phyloP scores from a whole-genome alignment of 1,140 invertebrate species.

The Drosophila sproati region DNA sequence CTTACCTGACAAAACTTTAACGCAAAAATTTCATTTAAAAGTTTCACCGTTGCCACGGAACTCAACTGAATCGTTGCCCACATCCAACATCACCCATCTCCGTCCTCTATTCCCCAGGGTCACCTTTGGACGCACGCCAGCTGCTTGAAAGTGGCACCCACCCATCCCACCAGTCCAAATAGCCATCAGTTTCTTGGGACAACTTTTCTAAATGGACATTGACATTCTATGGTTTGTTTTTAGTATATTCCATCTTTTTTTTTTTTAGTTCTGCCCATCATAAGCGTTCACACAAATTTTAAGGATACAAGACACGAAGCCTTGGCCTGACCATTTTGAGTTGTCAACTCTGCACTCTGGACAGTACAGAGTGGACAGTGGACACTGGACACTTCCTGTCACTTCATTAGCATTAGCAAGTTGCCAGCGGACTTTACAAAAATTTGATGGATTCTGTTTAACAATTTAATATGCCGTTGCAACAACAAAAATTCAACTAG shows the following conservation, averaged over 20 bases:
- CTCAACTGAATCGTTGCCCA: slow-evolving; percentile 5
- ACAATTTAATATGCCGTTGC: slow-evolving; percentile 22
- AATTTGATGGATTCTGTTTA: slow-evolving; percentile 15
- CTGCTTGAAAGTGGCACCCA: slow-evolving; percentile 60
- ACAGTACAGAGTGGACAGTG: not conserved
- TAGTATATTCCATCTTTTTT: slow-evolving; percentile 14
- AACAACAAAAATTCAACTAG: slow-evolving; percentile 8
- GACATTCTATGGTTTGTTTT: slow-evolving; percentile 61
- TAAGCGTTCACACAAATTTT: slow-evolving; percentile 68
- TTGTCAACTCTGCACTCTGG: slow-evolving; percentile 20
- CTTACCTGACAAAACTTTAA: slow-evolving; percentile 79
- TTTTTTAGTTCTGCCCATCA: slow-evolving; percentile 40
- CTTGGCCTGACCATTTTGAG: slow-evolving; percentile 22
- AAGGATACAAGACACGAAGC: slow-evolving; percentile 25
- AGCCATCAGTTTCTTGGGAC: slow-evolving; percentile 58
- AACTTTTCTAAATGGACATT: slow-evolving; percentile 80
- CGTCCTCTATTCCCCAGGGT: slow-evolving; percentile 8
- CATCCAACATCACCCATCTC: too few relatives aligned
- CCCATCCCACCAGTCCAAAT: slow-evolving; percentile 5
- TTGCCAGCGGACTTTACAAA: slow-evolving; percentile 18
- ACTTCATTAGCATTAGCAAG: slow-evolving; percentile 71
- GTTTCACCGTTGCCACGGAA: slow-evolving; percentile 57
- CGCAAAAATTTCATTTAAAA: slow-evolving; percentile 82
- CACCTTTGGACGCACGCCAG: slow-evolving; percentile 60
- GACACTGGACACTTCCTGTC: not conserved